phyloP scores from a whole-genome alignment of 2,797 vertebrate genomes.

The Botia kubotai region DNA sequence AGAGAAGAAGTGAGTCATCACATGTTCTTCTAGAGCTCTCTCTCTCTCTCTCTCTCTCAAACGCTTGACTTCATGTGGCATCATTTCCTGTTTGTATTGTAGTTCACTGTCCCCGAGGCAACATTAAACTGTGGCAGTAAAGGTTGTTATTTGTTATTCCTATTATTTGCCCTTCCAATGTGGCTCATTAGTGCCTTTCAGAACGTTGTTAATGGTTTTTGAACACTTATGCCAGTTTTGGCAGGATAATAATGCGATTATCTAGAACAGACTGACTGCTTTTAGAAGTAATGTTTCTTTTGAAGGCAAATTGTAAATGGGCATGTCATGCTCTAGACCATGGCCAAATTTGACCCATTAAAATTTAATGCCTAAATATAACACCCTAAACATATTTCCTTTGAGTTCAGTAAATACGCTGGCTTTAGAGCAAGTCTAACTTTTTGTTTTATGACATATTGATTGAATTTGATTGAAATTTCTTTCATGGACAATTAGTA shows the following conservation, averaged over 20 bases:
- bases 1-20: slow-evolving; percentile 91
- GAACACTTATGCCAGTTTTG: slow-evolving; percentile 61
- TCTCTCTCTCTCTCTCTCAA: not conserved
- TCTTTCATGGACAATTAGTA: not conserved
- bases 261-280: slow-evolving; percentile 57
- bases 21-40: not conserved
- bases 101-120: slow-evolving; percentile 62
- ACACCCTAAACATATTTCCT: not conserved
- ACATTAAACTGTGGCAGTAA: slow-evolving; percentile 71
- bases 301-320: not conserved
- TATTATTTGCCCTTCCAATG: slow-evolving; percentile 65
- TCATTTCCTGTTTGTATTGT: slow-evolving; percentile 24
- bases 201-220: too few species aligned
- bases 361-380: not conserved
- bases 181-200: slow-evolving; percentile 62
- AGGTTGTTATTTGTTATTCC: slow-evolving; percentile 69
- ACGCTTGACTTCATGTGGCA: slow-evolving; percentile 5
- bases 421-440: not conserved
- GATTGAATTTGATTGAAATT: not conserved
- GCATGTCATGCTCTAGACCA: slow-evolving; percentile 20
- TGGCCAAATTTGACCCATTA: slow-evolving; percentile 13
- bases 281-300: slow-evolving; percentile 4
- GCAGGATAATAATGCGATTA: slow-evolving; percentile 64
- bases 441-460: not conserved
- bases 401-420: not conserved